Base-by-base conservation (phyloP, 2,113 vertebrate species). In the Clinocottus analis region DNA sequence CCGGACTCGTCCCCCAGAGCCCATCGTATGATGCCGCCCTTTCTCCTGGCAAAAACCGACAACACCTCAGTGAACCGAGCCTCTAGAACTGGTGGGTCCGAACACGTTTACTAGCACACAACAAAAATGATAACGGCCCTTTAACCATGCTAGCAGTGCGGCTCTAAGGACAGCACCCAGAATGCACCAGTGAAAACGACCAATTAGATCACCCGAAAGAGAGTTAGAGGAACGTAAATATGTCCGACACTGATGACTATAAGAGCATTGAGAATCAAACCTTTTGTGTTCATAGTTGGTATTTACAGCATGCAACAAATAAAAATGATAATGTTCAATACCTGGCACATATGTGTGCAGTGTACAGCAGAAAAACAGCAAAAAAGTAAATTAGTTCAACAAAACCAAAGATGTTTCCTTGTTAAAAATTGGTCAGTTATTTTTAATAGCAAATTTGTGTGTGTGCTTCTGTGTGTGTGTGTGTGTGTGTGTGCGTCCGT, bases 1-100 rank as follows among this genome's bases (percentile, higher is more conserved):
- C 94, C 95, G 0, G 98, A 99, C 70, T 93, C 96, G 3, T 97
- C 98, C 3, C 96, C 97, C 25, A 96, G 96, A 94, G 93, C 94
- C 83, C 94, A 96, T 51, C 95, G 96, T 0, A 95, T 97, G 94
- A 96, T 96, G 91, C 94, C 96, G 9, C 96, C 97, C 75, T 96
- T 98, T 90, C 96, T 97, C 45, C 93, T 95, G 83, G 81, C 96
- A 27, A 96, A 97, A 92, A 88, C 87, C 62, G 94, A 95, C 84
- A 93, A 90, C 85, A 63, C 75, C 25, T 90, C 76, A 11, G 16
- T 91, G 2, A 89, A 94, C 91, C 94, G 93, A 75, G 90, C 93
- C 71, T 95, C 94, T 61, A 87, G 92, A 89, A 93, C 95, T 58
- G 97, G 98, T 45, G 56, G 89, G 0, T 97, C 94, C 56, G 37